Conservation (phyloP, 1,140 invertebrate species). For the Scaptomyza montana region DNA sequence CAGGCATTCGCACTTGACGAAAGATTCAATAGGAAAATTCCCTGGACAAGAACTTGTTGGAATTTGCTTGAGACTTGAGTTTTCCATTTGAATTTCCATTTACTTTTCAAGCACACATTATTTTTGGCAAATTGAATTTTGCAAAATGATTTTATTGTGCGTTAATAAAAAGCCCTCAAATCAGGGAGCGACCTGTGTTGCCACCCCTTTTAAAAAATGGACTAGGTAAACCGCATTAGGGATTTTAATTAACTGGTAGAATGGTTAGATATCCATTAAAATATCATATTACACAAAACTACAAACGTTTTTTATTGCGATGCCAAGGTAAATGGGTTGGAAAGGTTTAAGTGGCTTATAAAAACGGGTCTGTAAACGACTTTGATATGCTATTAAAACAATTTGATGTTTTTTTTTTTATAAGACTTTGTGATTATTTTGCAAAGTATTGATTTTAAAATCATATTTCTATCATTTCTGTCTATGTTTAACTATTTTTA, state of each 20-base stretch:
- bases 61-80: constrained; percentile 33
- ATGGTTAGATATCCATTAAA: constrained; percentile 71
- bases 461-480: too few species aligned
- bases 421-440: not conserved
- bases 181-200: constrained; percentile 44
- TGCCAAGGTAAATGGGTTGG: constrained; percentile 25
- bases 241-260: constrained; percentile 69
- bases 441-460: too few species aligned
- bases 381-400: constrained; percentile 10
- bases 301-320: constrained; percentile 17
- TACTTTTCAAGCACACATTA: constrained; percentile 50
- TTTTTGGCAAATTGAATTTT: constrained; percentile 71
- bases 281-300: constrained; percentile 58
- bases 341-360: constrained; percentile 61
- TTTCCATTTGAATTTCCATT: constrained; percentile 46
- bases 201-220: constrained; percentile 62
- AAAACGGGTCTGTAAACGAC: not conserved
- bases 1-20: constrained; percentile 72
- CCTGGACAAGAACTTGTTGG: constrained; percentile 43
- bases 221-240: constrained; percentile 68
- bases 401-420: not conserved
- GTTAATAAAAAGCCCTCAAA: constrained; percentile 37
- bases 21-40: not conserved
- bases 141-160: constrained; percentile 73
- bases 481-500: too few species aligned